Evolutionary conservation across 2,113 vertebrate genomes (phyloP).

Genomic region (Gymnorhina tibicen): DNA sequence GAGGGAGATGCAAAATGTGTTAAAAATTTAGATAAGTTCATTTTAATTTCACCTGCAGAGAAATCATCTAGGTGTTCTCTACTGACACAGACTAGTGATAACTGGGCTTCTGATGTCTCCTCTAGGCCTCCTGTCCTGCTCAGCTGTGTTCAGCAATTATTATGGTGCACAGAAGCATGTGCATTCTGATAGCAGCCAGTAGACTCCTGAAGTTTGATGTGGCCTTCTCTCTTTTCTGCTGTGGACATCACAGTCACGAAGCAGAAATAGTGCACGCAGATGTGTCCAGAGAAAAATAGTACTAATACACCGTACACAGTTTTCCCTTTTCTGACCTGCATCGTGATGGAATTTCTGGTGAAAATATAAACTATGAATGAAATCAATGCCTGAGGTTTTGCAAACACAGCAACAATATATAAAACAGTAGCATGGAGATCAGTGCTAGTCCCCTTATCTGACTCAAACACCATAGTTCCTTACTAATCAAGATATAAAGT

Average conservation of each 20-base stretch:
- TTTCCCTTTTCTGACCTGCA: not conserved
- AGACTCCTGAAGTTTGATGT: not conserved
- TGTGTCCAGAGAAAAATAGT: not conserved
- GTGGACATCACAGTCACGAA: not conserved
- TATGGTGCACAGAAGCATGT: not conserved
- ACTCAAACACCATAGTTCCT: not conserved
- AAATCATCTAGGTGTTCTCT: not conserved
- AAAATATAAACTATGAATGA: not conserved
- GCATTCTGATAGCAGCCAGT: not conserved
- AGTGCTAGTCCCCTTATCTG: not conserved
- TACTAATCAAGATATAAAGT: not conserved
- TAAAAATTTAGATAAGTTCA: not conserved
- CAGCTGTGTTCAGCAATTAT: not conserved
- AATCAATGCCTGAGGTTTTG: not conserved
- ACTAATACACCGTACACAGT: fast-evolving
- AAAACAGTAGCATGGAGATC: not conserved
- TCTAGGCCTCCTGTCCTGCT: not conserved
- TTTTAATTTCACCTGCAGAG: not conserved
- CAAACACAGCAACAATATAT: not conserved
- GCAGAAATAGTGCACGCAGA: not conserved
- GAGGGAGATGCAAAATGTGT: not conserved
- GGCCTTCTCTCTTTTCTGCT: not conserved
- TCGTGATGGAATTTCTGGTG: not conserved
- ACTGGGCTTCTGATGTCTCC: not conserved
- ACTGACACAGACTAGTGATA: not conserved